phyloP scores from a whole-genome alignment of 1,140 invertebrate genomes.

The Reticulitermes speratus region DNA sequence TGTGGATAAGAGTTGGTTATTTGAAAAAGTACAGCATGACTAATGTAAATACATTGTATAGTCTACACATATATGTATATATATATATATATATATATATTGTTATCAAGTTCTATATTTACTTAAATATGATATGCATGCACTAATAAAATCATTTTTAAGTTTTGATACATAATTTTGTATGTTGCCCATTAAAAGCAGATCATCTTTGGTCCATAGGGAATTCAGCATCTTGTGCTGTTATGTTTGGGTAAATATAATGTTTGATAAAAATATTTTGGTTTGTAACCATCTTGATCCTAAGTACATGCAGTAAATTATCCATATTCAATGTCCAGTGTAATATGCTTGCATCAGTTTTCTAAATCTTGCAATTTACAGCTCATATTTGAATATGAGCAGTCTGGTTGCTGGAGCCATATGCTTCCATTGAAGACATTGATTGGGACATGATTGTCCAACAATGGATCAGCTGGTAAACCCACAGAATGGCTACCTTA shows the following conservation, averaged over 20 bases:
- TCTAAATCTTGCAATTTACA: neutral
- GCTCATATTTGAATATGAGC: neutral
- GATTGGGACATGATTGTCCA: neutral
- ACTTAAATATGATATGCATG: constrained; percentile 9
- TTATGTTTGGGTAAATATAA: constrained; percentile 18
- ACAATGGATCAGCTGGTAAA: neutral
- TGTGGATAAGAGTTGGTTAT: neutral
- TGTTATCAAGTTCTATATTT: constrained; percentile 14
- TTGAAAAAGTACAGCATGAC: neutral
- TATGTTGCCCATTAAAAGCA: neutral
- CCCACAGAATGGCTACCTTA: neutral
- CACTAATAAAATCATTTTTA: neutral
- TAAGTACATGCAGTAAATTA: neutral
- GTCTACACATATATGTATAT: neutral
- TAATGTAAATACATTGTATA: constrained; percentile 21
- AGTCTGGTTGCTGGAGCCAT: neutral
- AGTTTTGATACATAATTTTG: constrained; percentile 14
- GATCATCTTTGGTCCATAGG: neutral
- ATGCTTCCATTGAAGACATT: neutral
- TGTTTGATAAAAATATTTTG: neutral
- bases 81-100: neutral
- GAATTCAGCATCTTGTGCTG: neutral
- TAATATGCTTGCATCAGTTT: constrained; percentile 3
- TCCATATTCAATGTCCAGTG: neutral
- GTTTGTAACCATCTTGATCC: neutral